Percentiles rank a stretch among this genome's conserved stretches.
Evolutionary conservation across 2,797 vertebrate genomes (phyloP).

Genomic region (Anguilla anguilla): DNA sequence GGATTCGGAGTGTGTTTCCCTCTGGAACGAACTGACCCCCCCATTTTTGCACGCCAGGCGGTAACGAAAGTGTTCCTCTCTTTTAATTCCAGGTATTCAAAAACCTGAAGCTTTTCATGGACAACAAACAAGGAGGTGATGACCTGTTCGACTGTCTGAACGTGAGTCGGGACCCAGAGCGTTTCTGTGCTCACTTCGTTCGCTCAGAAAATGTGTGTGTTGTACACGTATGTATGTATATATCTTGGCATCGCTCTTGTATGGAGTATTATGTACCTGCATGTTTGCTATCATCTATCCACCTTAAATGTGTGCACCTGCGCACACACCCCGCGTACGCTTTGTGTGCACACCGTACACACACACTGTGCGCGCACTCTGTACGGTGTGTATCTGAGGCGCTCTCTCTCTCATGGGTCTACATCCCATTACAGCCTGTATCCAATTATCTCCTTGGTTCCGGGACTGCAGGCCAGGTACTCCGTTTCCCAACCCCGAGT

Average conservation of each 20-base stretch:
- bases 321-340: neutral
- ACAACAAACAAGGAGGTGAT: constrained; percentile 71
- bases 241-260: no score
- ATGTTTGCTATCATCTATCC: no score
- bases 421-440: neutral
- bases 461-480: neutral
- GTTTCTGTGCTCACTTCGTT: neutral
- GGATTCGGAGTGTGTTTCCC: neutral
- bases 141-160: constrained; percentile 78
- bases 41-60: neutral
- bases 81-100: constrained; percentile 75
- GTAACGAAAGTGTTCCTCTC: neutral
- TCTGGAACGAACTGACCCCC: neutral
- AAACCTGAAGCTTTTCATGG: constrained; percentile 77
- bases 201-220: neutral
- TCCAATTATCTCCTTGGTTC: neutral
- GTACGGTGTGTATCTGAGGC: neutral
- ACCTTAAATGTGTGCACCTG: no score
- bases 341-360: neutral
- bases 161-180: constrained; percentile 52
- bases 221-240: no score
- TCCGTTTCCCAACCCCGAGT: neutral
- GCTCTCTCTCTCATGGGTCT: neutral
- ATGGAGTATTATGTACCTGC: no score
- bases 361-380: neutral